Evolutionary conservation across 2,888 invertebrate genomes (phyloP).

Genomic region (Drepanosiphum platanoidis): DNA sequence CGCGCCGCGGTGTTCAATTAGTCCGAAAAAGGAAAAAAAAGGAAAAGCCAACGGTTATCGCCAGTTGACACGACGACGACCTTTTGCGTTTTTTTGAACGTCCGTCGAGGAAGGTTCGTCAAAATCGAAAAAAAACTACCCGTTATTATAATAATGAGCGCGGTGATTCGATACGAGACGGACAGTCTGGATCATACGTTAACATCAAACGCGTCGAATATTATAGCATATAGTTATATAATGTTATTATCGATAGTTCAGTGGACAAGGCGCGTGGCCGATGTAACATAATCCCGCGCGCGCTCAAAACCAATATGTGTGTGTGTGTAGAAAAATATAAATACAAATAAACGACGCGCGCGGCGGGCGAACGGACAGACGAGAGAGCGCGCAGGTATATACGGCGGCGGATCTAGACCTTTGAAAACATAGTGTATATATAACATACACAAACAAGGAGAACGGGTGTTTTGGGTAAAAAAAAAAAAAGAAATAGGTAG

Average conservation of each 20-base stretch:
- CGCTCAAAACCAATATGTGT: background rate
- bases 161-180: no score
- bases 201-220: no score
- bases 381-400: slow-evolving; percentile 50
- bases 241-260: slow-evolving; percentile 7
- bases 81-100: slow-evolving; percentile 21
- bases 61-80: slow-evolving; percentile 21
- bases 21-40: slow-evolving; percentile 8
- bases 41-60: background rate
- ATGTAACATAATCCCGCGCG: slow-evolving; percentile 40
- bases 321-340: background rate
- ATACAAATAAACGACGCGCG: slow-evolving; percentile 36
- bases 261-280: slow-evolving; percentile 2
- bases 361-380: slow-evolving; percentile 12
- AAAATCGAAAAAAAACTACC: no score
- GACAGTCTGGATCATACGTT: no score
- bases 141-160: no score
- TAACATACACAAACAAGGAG: background rate
- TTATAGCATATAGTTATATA: no score
- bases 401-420: slow-evolving; percentile 52
- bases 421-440: slow-evolving; percentile 25
- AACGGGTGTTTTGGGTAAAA: slow-evolving; percentile 61
- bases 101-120: no score
- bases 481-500: slow-evolving; percentile 23
- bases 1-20: slow-evolving; percentile 40